These are phyloP conservation scores for Gymnothorax reevesii DNA, from an alignment of 2,797 vertebrate genomes.

Conservation along the genomic window DNA sequence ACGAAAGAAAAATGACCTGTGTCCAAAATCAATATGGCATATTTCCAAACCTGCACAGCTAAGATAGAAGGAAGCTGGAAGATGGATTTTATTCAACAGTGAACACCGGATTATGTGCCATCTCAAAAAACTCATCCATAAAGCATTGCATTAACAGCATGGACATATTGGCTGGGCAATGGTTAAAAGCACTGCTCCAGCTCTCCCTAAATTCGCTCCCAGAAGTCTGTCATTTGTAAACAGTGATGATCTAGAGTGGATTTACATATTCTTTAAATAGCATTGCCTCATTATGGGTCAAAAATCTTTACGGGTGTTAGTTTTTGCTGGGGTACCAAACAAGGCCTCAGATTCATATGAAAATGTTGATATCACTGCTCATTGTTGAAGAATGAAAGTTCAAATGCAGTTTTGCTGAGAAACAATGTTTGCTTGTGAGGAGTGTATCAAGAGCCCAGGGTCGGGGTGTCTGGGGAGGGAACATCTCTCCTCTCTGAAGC, in stretches of 20 bases:
- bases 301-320: not conserved
- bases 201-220: not conserved
- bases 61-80: constrained; percentile 20
- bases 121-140: constrained; percentile 15
- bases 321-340: not conserved
- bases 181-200: not conserved
- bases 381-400: not conserved
- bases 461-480: constrained; percentile 25
- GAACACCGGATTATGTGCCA: constrained; percentile 9
- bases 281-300: not conserved
- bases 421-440: not conserved
- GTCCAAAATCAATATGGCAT: constrained; percentile 12
- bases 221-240: not conserved
- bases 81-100: constrained; percentile 28
- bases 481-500: constrained; percentile 10
- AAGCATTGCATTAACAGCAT: constrained; percentile 19
- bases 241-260: not conserved
- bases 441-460: not conserved
- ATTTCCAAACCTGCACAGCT: constrained; percentile 2
- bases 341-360: not conserved
- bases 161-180: constrained; percentile 19
- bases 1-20: constrained; percentile 19
- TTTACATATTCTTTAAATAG: not conserved
- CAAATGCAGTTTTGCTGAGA: not conserved
- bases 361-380: not conserved